phyloP scores from a whole-genome alignment of 1,140 invertebrate species.

The Druon quercuslanigerum region DNA sequence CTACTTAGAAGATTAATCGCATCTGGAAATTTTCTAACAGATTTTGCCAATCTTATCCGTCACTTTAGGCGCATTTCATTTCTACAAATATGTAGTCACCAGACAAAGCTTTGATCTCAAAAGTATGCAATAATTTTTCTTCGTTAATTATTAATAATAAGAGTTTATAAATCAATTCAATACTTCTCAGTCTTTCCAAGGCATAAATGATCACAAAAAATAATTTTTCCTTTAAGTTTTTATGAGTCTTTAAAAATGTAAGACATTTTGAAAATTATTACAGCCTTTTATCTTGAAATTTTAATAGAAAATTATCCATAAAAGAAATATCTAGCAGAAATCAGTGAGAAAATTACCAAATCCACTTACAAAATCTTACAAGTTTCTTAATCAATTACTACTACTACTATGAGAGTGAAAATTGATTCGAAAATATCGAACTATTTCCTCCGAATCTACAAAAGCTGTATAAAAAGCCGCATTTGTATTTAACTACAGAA shows the following conservation, averaged over 20 bases:
- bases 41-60: background rate
- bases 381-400: slow-evolving; percentile 3
- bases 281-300: background rate
- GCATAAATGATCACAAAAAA: too few species aligned
- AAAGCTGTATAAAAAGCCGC: slow-evolving; percentile 2
- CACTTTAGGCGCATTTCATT: background rate
- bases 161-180: too few species aligned
- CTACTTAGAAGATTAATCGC: background rate
- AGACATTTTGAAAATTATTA: background rate
- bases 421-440: background rate
- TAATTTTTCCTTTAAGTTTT: background rate
- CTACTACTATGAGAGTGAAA: background rate
- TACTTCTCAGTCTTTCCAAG: too few species aligned
- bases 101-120: too few species aligned
- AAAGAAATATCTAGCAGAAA: background rate
- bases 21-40: slow-evolving; percentile 8
- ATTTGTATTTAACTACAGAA: background rate
- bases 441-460: background rate
- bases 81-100: too few species aligned
- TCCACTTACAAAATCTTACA: background rate
- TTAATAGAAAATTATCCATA: background rate
- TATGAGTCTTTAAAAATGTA: background rate
- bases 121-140: too few species aligned
- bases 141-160: too few species aligned
- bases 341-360: slow-evolving; percentile 20